Percentiles rank a stretch among this genome's conserved stretches.
These are phyloP conservation scores for Zaprionus inermis DNA, from an alignment of 1,140 invertebrate genomes.

Conservation along the genomic window DNA sequence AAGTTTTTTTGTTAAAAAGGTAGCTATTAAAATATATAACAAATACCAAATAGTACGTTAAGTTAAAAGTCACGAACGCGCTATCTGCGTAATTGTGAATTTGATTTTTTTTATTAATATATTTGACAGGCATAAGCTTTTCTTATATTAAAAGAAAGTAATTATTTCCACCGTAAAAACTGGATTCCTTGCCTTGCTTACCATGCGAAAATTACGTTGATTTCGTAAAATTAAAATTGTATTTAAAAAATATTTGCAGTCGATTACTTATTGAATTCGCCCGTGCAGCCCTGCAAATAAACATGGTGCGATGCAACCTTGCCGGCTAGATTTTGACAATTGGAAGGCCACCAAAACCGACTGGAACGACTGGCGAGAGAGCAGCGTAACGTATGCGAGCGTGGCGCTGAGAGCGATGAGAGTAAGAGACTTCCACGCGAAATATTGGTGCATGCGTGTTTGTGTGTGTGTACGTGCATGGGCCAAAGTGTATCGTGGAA, in stretches of 20 bases:
- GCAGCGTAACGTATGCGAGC: slow-evolving; percentile 1
- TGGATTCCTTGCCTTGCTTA: background rate
- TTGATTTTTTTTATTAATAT: too few species aligned
- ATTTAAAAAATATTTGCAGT: background rate
- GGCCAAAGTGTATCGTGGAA: slow-evolving; percentile 47
- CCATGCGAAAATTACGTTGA: background rate
- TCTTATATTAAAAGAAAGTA: too few species aligned
- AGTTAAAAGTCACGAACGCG: background rate
- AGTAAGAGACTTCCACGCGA: slow-evolving; percentile 41
- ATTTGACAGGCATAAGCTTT: too few species aligned
- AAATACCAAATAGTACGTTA: background rate
- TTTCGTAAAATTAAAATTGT: background rate
- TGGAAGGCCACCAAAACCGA: slow-evolving; percentile 30
- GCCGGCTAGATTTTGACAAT: slow-evolving; percentile 52
- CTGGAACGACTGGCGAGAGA: slow-evolving; percentile 9
- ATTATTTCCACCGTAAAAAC: background rate
- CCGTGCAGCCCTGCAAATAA: slow-evolving; percentile 13
- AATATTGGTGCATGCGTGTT: slow-evolving; percentile 55
- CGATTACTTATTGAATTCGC: background rate
- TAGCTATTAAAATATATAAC: background rate
- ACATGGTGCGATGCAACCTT: slow-evolving; percentile 24
- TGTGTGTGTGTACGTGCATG: slow-evolving; percentile 38
- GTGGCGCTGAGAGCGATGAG: slow-evolving; percentile 18
- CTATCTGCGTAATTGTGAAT: background rate
- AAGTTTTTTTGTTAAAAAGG: background rate